Conservation (phyloP, 2,797 vertebrate genomes). For the Poeciliopsis presidionis region DNA sequence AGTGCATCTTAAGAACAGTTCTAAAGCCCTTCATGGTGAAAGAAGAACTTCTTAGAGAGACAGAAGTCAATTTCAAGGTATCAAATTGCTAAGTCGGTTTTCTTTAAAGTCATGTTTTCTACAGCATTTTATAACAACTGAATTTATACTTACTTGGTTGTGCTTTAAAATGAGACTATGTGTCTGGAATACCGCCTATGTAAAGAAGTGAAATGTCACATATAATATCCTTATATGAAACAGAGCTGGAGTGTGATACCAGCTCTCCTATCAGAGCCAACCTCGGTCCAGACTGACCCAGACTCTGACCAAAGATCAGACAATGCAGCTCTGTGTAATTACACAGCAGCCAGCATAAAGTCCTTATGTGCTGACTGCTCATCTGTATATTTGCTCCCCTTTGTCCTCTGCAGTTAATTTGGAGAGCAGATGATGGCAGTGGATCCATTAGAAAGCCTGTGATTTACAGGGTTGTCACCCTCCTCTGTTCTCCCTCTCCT, state of each 20-base stretch:
- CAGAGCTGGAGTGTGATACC: neutral
- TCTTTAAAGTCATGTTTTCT: too few relatives aligned
- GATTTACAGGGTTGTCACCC: conserved; percentile 44
- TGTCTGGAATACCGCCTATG: too few relatives aligned
- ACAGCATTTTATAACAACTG: too few relatives aligned
- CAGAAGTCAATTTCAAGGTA: too few relatives aligned
- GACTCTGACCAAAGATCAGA: conserved; percentile 2
- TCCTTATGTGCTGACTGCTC: conserved; percentile 22
- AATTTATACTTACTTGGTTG: too few relatives aligned
- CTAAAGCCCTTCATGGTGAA: too few relatives aligned
- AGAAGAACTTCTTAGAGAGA: too few relatives aligned
- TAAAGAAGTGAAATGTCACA: neutral
- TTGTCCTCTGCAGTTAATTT: conserved; percentile 39
- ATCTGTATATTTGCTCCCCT: conserved; percentile 23
- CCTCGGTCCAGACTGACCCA: neutral
- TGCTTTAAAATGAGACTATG: too few relatives aligned
- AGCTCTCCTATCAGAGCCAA: neutral
- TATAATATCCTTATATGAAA: neutral
- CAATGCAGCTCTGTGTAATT: conserved; percentile 24
- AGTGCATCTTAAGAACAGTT: too few relatives aligned
- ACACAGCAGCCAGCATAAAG: conserved; percentile 35
- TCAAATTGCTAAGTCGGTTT: too few relatives aligned
- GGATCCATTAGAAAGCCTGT: conserved; percentile 51
- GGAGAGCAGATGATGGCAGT: conserved; percentile 48
- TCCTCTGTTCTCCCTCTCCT: conserved; percentile 22